Evolutionary conservation across 2,113 vertebrate species (phyloP), one percentile per base, ranked within the genome.

Genomic region (Osmerus mordax): DNA sequence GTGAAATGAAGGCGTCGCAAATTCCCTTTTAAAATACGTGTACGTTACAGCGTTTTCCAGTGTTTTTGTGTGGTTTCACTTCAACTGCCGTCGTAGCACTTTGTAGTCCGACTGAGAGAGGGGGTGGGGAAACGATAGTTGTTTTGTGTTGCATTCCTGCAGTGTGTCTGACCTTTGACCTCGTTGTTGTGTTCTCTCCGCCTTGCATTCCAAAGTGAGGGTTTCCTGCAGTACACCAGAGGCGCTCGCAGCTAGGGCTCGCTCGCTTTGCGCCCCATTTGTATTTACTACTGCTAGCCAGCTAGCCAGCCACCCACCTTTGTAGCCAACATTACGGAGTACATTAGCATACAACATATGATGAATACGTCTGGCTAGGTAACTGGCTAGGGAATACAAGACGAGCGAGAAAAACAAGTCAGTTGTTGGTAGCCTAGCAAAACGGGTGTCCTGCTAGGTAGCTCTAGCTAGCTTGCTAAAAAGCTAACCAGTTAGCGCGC

Each of bases 161-260:
- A 87, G 88, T 90, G 86, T 75, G 84, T 85, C 88, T 90, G 93
- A 93, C 91, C 93, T 92, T 91, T 94, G 91, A 93, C 93, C 93
- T 88, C 89, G 83, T 87, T 88, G 90, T 92, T 91, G 91, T 87
- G 84, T 75, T 72, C 81, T 81, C 78, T 81, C 79, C 72, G 72
- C 78, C 75, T 80, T 73, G 69, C 88, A 87, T 90, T 89, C 90
- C 91, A 78, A 75, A 88, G 81, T 78, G 78, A 90, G 90, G 86
- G 84, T 90, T 79, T 91, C 88, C 89, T 88, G 90, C 91, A 87
- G 88, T 86, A 84, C 78, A 80, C 79, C 81, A 77, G 75, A 80
- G 77, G 77, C 79, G 80, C 70, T 68, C 54, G 23, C 68, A 67
- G 71, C 74, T 76, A 74, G 72, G 70, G 81, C 78, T 77, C 78